Base-by-base conservation (phyloP, 2,113 vertebrate species). In the Alethe diademata region DNA sequence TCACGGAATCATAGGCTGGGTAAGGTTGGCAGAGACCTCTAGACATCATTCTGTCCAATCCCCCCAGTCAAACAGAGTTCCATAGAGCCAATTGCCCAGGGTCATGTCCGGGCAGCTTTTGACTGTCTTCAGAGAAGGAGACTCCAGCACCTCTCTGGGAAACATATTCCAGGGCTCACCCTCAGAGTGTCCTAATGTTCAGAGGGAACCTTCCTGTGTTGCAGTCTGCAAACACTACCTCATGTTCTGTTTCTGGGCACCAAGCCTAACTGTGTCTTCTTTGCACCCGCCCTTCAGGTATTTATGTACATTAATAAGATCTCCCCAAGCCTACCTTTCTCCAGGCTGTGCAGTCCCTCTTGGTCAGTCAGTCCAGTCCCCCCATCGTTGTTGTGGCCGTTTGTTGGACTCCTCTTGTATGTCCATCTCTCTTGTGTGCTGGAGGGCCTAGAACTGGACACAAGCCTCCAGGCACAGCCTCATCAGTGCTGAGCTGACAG, bases 371-470 rank as follows among this genome's bases (percentile, higher is more conserved):
- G 19, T 60, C 22, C 60, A 16, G 19, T 18, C 4, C 8, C 29
- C 20, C 25, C 11, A 1, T 14, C 11, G 16, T 10, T 1, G 0
- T 14, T 47, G 40, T 54, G 67, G 67, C 31, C 13, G 8, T 86
- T 86, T 73, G 14, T 42, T 67, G 22, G n/a, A 36, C 40, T 60
- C 14, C 11, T 67, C 15, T 48, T 7, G 26, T 33, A 3, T 24
- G 23, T 42, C 31, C 16, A 11, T 18, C 31, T 61, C 53, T 73
- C 26, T 42, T 0, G 0, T 24, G 60, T n/a, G 23, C 54, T 48
- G 26, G 33, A 60, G 26, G 67, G 40, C 35, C 61, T 23, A 18
- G 22, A 36, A 42, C 40, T 54, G 17, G 47, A 18, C 9, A 6
- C 11, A 25, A 16, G 12, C 33, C 12, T 86, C 60, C 53, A 60